Evolutionary conservation across 1,140 invertebrate species (phyloP).

Genomic region (Heliconius melpomene): DNA sequence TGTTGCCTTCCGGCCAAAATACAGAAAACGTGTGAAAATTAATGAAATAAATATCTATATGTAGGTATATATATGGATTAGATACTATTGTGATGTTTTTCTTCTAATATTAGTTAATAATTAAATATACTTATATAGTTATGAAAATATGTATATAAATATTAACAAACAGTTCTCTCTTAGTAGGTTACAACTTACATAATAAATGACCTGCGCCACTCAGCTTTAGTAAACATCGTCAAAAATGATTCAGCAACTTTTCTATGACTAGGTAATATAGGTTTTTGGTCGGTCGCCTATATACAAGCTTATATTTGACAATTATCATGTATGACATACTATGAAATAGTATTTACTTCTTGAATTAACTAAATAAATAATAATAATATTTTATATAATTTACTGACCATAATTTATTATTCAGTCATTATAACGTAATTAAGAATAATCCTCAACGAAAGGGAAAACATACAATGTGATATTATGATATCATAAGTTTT

Average conservation of each 20-base stretch:
- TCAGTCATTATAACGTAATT: background rate
- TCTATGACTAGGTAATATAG: background rate
- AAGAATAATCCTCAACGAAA: background rate
- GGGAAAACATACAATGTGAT: background rate
- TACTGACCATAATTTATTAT: background rate
- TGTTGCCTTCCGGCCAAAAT: background rate
- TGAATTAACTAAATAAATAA: background rate
- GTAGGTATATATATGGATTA: no score
- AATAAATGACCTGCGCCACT: background rate
- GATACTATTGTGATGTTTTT: no score
- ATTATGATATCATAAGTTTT: background rate
- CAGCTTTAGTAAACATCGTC: background rate
- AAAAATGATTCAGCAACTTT: constrained; percentile 1
- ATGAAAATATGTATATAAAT: no score
- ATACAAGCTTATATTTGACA: no score
- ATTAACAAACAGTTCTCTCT: no score
- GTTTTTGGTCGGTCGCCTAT: no score
- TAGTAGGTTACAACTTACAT: no score
- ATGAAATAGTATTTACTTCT: background rate
- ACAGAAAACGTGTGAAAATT: background rate
- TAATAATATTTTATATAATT: background rate
- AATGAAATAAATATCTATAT: background rate
- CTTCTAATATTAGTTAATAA: no score
- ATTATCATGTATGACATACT: no score
- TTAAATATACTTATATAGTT: no score